phyloP scores from a whole-genome alignment of 30 jellyfish, hydroid and myxozoan species.

The Aurelia sp. region DNA sequence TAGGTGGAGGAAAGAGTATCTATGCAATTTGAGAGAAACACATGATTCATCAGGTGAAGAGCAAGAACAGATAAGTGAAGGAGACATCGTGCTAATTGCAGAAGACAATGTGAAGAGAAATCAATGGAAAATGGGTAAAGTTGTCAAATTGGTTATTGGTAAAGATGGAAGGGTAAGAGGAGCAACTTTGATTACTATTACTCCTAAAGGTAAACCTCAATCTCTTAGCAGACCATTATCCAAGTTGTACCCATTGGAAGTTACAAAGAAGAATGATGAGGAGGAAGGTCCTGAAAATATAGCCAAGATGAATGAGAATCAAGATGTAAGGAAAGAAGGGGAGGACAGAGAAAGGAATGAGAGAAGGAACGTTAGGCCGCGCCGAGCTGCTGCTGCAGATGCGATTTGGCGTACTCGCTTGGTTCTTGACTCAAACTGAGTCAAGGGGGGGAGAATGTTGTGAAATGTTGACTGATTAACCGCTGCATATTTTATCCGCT shows the following conservation, averaged over 20 bases:
- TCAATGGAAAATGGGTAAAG: slow-evolving; percentile 41
- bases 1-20: slow-evolving; percentile 63
- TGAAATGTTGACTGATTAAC: too few relatives aligned
- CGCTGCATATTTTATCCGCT: too few relatives aligned
- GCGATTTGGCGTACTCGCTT: too few relatives aligned
- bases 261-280: not conserved
- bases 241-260: slow-evolving; percentile 13
- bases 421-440: too few relatives aligned
- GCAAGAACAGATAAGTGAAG: not conserved
- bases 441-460: too few relatives aligned
- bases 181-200: slow-evolving; percentile 27
- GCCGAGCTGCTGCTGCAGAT: too few relatives aligned
- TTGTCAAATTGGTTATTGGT: slow-evolving; percentile 22
- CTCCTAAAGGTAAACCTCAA: slow-evolving; percentile 7
- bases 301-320: not conserved
- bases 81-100: slow-evolving; percentile 38
- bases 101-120: slow-evolving; percentile 39
- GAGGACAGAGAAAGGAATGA: too few relatives aligned
- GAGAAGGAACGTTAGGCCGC: too few relatives aligned
- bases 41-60: slow-evolving; percentile 3
- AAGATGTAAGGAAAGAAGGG: too few relatives aligned
- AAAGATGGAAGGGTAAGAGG: slow-evolving; percentile 46
- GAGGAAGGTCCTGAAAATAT: not conserved
- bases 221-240: slow-evolving; percentile 20
- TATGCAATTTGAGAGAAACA: slow-evolving; percentile 47